A percentile compares a stretch with the other conserved stretches of the same genome.
Evolutionary conservation across 92 coral and sea anemone species (phyloP).

Genomic region (Montipora capitata): DNA sequence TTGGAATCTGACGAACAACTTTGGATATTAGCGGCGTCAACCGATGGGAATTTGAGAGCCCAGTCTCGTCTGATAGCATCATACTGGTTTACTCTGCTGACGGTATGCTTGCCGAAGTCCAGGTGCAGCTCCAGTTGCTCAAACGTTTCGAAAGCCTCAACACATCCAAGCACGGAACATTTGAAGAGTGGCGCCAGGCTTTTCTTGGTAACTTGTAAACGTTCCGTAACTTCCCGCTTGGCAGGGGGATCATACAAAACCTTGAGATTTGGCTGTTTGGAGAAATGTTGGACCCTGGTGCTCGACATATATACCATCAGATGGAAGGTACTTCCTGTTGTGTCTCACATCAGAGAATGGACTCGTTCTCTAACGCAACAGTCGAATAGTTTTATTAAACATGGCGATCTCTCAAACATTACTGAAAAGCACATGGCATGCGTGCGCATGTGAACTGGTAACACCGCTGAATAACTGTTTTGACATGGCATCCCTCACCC

Average conservation of each 20-base stretch:
- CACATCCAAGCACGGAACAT: slow-evolving; percentile 73
- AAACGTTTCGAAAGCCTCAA: slow-evolving; percentile 70
- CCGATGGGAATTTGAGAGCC: slow-evolving; percentile 78
- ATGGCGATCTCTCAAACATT: no score
- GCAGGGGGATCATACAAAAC: slow-evolving; percentile 54
- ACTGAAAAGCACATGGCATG: no score
- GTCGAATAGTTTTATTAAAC: no score
- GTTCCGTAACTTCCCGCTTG: slow-evolving; percentile 53
- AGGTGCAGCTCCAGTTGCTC: slow-evolving; percentile 74
- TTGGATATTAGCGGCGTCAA: slow-evolving; percentile 40
- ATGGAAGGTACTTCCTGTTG: slow-evolving; percentile 68
- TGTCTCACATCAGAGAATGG: no score
- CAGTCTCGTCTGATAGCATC: slow-evolving; percentile 81
- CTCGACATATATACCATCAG: slow-evolving; percentile 34
- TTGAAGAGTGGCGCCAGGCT: slow-evolving; percentile 58
- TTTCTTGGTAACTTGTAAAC: slow-evolving; percentile 24
- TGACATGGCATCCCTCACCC: no score
- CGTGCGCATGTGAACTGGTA: no score
- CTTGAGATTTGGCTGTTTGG: slow-evolving; percentile 52
- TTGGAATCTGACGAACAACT: not conserved
- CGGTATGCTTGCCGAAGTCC: slow-evolving; percentile 75
- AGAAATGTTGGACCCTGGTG: slow-evolving; percentile 75
- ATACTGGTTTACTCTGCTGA: slow-evolving; percentile 60
- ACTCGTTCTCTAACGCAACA: no score
- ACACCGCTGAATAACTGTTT: no score